phyloP scores from a whole-genome alignment of 2,113 vertebrate species.

The Scartelaos histophorus region DNA sequence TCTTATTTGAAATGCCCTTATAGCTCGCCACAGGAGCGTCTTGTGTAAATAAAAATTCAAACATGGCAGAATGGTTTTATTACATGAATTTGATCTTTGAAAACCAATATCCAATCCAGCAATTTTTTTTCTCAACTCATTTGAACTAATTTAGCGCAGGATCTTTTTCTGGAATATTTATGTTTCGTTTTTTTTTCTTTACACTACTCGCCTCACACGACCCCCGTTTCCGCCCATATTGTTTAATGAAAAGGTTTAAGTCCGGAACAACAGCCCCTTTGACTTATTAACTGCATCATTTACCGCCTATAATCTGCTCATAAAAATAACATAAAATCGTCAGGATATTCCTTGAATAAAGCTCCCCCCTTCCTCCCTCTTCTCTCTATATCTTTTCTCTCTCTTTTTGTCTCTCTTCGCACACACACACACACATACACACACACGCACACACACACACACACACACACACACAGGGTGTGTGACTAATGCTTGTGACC shows the following conservation, averaged over 20 bases:
- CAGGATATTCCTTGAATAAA: conserved; percentile 15
- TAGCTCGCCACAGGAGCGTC: too few relatives aligned
- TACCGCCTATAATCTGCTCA: conserved; percentile 2
- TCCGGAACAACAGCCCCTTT: neutral
- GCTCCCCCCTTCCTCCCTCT: neutral
- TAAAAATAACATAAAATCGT: conserved; percentile 4
- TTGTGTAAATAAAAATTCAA: too few relatives aligned
- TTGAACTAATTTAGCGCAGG: neutral
- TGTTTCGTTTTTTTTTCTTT: neutral
- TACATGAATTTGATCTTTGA: too few relatives aligned
- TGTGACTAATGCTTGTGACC: conserved; percentile 66
- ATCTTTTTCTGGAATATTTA: neutral
- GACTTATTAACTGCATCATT: conserved; percentile 13
- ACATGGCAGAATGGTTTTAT: too few relatives aligned
- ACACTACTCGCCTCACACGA: neutral
- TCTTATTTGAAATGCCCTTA: too few relatives aligned
- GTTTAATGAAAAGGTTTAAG: conserved; percentile 8
- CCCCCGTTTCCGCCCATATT: neutral
- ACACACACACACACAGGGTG: conserved; percentile 17
- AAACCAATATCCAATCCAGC: too few relatives aligned
- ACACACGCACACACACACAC: conserved; percentile 6
- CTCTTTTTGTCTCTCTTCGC: neutral
- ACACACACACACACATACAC: too few relatives aligned
- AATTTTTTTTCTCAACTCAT: neutral
- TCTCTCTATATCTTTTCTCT: neutral